Evolutionary conservation across 2,113 vertebrate species (phyloP), one percentile per base, ranked within the genome.

Genomic region (Bubalus kerabau): DNA sequence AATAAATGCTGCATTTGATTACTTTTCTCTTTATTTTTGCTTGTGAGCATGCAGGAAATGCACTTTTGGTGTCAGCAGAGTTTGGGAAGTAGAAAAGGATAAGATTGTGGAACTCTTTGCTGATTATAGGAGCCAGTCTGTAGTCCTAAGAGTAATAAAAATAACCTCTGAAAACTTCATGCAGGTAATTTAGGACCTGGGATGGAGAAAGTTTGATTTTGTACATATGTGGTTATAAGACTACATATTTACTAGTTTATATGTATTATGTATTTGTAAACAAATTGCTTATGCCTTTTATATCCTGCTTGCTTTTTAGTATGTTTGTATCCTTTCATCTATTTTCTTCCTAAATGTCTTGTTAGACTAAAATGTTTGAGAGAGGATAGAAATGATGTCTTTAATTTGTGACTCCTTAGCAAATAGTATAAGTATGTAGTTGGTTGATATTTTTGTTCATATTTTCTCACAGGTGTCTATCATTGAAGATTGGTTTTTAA

Each of bases 121-220:
- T 60, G 57, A 94, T 76, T 85, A 24, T 88, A 95, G 62, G 36
- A 48, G 59, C 54, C 46, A 71, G 2, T 52, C 46, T 50, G 0
- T 86, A 91, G 83, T 60, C 28, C 54, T 96, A 32, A 82, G 23
- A 95, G 32, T 97, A 95, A 88, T 89, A 62, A 80, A 95, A 91
- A 52, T 87, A 95, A 93, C 17, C 76, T 40, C 90, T 95, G 24
- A 95, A 95, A 80, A 78, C 81, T 52, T 52, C 46, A 21, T 71
- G 43, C 24, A 76, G 54, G 43, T 81, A 81, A 85, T 46, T 84
- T 88, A 91, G 88, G 52, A 57, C 88, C 57, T 94, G 21, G 32
- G 90, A 56, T 60, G 56, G 30, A 96, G 59, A 54, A 6, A 93
- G 46, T 91, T 64, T 92, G 62, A n/a, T 90, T 84, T 86, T 80